A percentile compares a stretch with the other conserved stretches of the same genome.
These are phyloP conservation scores for Athrips mouffetella DNA, from an alignment of 2,888 invertebrate genomes.

Conservation along the genomic window DNA sequence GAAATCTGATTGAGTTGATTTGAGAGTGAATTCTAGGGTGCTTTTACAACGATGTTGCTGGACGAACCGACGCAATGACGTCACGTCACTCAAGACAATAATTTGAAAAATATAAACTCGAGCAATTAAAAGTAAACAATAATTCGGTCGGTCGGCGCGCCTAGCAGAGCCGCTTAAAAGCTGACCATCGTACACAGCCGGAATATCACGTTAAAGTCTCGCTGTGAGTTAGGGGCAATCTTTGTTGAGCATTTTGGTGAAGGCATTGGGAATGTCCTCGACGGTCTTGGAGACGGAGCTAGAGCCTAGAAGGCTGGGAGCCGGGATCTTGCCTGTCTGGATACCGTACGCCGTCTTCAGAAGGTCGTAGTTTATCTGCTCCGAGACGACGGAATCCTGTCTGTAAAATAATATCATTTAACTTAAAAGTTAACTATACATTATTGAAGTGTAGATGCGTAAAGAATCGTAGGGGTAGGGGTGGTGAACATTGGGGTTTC, in stretches of 20 bases:
- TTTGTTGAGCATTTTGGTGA: conserved; percentile 78
- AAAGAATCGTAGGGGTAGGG: too few species aligned
- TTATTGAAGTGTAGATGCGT: too few species aligned
- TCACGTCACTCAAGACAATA: too few species aligned
- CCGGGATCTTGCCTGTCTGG: conserved; percentile 83
- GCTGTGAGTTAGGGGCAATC: conserved; percentile 58
- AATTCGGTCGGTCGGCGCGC: too few species aligned
- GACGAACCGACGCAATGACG: too few species aligned
- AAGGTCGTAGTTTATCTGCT: conserved; percentile 94
- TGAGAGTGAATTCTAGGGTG: too few species aligned
- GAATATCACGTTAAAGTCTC: conserved; percentile 13
- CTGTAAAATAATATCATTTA: conserved; percentile 57
- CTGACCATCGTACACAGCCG: not conserved
- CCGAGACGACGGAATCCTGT: conserved; percentile 92
- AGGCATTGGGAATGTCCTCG: conserved; percentile 89
- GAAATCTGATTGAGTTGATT: too few species aligned
- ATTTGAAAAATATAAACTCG: too few species aligned
- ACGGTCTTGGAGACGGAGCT: conserved; percentile 86
- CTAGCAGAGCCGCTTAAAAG: too few species aligned
- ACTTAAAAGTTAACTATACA: conserved; percentile 6
- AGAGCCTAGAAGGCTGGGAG: conserved; percentile 87
- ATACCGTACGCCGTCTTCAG: conserved; percentile 86
- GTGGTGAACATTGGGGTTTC: too few species aligned
- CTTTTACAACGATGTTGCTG: too few species aligned
- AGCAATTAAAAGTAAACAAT: too few species aligned